phyloP scores from a whole-genome alignment of 2,797 vertebrate species.

The Ctenosaura bakeri region DNA sequence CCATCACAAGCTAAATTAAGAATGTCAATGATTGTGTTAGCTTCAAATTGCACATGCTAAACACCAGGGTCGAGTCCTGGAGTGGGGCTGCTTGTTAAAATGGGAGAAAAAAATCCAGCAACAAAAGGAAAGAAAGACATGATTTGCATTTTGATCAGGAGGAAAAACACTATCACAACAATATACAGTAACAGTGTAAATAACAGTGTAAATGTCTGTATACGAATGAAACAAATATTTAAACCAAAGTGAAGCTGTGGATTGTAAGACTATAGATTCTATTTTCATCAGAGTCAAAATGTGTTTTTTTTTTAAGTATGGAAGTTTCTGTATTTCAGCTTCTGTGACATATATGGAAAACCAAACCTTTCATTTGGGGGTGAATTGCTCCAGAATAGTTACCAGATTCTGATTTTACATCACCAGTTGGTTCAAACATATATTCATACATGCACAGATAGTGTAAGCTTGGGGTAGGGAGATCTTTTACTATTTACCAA shows the following conservation, averaged over 20 bases:
- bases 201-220: constrained; percentile 58
- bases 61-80: constrained; percentile 42
- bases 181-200: constrained; percentile 58
- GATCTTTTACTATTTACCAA: neutral
- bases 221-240: constrained; percentile 40
- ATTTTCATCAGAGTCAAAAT: constrained; percentile 40
- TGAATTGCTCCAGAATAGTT: neutral
- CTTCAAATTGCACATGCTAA: constrained; percentile 66
- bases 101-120: constrained; percentile 53
- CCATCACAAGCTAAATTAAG: constrained; percentile 61
- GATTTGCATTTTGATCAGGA: constrained; percentile 65
- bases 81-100: constrained; percentile 55
- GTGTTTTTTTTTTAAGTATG: constrained; percentile 29
- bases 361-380: neutral
- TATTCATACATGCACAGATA: neutral
- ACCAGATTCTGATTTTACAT: neutral
- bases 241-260: constrained; percentile 54
- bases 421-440: neutral
- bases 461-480: neutral
- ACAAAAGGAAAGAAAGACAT: constrained; percentile 55
- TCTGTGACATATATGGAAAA: constrained; percentile 6
- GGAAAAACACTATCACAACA: constrained; percentile 56
- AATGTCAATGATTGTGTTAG: constrained; percentile 61
- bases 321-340: constrained; percentile 46
- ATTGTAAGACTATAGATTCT: constrained; percentile 50